phyloP scores from a whole-genome alignment of 2,113 vertebrate species.

The Phaetusa simplex region DNA sequence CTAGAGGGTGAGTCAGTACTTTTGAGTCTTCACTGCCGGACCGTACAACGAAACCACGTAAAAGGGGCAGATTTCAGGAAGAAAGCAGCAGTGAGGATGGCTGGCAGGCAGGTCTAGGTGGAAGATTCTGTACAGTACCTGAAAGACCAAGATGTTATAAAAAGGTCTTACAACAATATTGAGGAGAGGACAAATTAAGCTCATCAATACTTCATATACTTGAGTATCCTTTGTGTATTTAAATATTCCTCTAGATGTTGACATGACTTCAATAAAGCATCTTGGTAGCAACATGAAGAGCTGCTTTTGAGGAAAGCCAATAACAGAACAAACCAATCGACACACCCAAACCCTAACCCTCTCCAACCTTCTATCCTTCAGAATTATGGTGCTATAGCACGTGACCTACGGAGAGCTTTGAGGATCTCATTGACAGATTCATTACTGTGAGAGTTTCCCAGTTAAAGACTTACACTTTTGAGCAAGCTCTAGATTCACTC shows the following conservation, averaged over 20 bases:
- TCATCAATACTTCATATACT: not conserved
- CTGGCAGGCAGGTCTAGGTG: not conserved
- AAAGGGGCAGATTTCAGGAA: not conserved
- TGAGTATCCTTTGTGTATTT: not conserved
- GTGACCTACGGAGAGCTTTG: not conserved
- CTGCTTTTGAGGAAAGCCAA: not conserved
- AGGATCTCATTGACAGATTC: accelerated
- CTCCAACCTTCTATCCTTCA: not conserved
- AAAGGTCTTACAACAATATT: not conserved
- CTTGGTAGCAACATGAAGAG: not conserved
- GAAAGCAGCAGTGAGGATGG: not conserved
- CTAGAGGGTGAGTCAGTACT: not conserved
- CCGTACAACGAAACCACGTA: not conserved
- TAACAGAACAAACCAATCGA: not conserved
- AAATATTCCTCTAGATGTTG: not conserved
- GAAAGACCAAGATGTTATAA: not conserved
- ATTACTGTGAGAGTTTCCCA: not conserved
- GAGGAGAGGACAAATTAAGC: not conserved
- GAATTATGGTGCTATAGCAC: not conserved
- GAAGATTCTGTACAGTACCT: not conserved
- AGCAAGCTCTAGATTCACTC: not conserved
- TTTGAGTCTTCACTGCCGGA: not conserved
- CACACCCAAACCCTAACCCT: not conserved
- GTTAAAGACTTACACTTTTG: not conserved
- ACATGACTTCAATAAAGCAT: not conserved